These are phyloP conservation scores for Euclidia mi DNA, from an alignment of 2,888 invertebrate species.

Conservation along the genomic window DNA sequence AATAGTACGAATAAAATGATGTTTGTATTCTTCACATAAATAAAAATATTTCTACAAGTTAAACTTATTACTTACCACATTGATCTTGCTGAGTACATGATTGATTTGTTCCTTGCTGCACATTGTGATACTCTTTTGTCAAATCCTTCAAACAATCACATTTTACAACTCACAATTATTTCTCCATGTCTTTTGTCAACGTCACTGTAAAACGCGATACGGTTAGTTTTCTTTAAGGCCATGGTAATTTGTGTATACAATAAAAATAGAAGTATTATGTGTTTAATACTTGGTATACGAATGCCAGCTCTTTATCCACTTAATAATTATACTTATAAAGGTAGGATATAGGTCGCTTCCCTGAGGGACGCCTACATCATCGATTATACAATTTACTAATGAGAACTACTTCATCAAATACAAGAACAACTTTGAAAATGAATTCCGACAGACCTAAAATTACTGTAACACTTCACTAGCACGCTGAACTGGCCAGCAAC, in stretches of 20 bases:
- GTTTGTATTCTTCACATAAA: too few relatives aligned
- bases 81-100: slow-evolving; percentile 93
- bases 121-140: slow-evolving; percentile 77
- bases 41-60: not conserved
- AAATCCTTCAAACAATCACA: slow-evolving; percentile 69
- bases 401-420: slow-evolving; percentile 1
- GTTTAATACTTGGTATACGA: too few relatives aligned
- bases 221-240: slow-evolving; percentile 60
- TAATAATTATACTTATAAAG: too few relatives aligned
- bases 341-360: not conserved
- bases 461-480: slow-evolving; percentile 24
- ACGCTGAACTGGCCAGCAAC: slow-evolving; percentile 35
- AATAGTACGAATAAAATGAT: too few relatives aligned
- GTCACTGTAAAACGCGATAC: slow-evolving; percentile 34
- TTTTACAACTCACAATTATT: slow-evolving; percentile 63
- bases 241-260: not conserved
- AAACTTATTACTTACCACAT: slow-evolving; percentile 92
- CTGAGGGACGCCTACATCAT: not conserved
- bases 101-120: slow-evolving; percentile 93
- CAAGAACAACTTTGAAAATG: slow-evolving; percentile 15
- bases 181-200: slow-evolving; percentile 50
- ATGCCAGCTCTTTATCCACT: too few relatives aligned
- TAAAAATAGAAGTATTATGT: too few relatives aligned
- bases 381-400: not conserved
- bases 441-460: slow-evolving; percentile 28